phyloP scores from a whole-genome alignment of 2,113 vertebrate species.

The Oncorhynchus clarkii region DNA sequence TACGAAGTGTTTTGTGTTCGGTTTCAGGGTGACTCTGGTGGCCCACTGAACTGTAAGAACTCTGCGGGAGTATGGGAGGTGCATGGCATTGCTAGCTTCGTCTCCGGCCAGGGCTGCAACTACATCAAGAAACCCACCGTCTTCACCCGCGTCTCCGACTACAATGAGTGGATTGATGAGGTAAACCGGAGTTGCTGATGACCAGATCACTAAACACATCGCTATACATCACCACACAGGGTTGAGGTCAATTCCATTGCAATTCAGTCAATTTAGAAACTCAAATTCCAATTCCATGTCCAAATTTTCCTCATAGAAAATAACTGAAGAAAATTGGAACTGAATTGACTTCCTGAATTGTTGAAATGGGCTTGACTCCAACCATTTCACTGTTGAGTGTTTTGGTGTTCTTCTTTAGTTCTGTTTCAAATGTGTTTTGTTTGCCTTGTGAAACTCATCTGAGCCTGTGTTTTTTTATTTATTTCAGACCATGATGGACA shows the following conservation, averaged over 20 bases:
- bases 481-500: constrained; percentile 27
- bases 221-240: no score
- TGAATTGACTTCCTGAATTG: neutral
- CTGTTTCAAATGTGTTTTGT: neutral
- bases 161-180: constrained; percentile 48
- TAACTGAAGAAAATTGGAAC: neutral
- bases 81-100: constrained; percentile 71
- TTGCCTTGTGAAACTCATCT: neutral
- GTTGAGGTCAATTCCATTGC: no score
- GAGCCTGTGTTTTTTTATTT: neutral
- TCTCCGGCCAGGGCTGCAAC: constrained; percentile 67
- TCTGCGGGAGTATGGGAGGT: constrained; percentile 60
- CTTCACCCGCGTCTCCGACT: constrained; percentile 1
- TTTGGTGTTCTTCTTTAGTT: neutral
- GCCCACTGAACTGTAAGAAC: constrained; percentile 67
- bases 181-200: neutral
- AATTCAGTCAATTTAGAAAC: no score
- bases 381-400: no score
- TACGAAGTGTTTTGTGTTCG: neutral
- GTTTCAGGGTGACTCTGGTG: constrained; percentile 71
- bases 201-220: neutral
- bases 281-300: no score
- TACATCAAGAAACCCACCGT: constrained; percentile 49
- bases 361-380: neutral
- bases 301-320: neutral